Evolutionary conservation across 2,113 vertebrate species (phyloP), one percentile per base, ranked within the genome.

Genomic region (Anarrhichthys ocellatus): DNA sequence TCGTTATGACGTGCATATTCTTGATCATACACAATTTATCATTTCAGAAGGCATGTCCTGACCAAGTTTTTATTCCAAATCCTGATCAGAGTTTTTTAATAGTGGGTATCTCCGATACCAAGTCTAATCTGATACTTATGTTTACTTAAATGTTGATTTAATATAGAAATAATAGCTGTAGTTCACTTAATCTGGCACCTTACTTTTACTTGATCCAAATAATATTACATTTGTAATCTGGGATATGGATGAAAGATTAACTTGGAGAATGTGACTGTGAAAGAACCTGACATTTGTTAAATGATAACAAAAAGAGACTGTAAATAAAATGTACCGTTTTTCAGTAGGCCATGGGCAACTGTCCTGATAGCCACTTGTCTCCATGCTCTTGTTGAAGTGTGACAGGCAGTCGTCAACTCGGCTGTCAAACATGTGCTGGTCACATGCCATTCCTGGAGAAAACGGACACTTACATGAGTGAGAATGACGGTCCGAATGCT

Each of bases 261-360:
- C 17, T 36, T 38, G 11, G 22, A 68, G 4, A 68, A 32, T 68
- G 15, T 11, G 13, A 18, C 13, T 65, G 15, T 34, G 13, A 44
- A 62, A 34, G 13, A 42, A 65, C 2, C 34, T 14, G 14, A 7
- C 46, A 63, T 34, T 34, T 46, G 1, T 17, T n/a, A 24, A 56
- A 27, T 22, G 3, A 56, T 20, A 5, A 24, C 20, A 34, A 46
- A 44, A 32, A 46, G 3, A 40, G 64, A 50, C 4, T 1, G 5
- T 0, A 32, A 5, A 48, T 18, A 3, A 8, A 52, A 70, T 29
- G 54, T 73, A 95, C 94, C 66, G 4, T 92, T 89, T 94, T 1
- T 80, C 86, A 18, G 27, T n/a, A 0, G 95, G 93, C 95, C 95
- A 95, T 0, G 93, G 89, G 44, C 95, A 95, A 1, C 22, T 56